A percentile compares a stretch with the other conserved stretches of the same genome.
Evolutionary conservation across 2,888 invertebrate species (phyloP).

Genomic region (Allolobophora icterica): DNA sequence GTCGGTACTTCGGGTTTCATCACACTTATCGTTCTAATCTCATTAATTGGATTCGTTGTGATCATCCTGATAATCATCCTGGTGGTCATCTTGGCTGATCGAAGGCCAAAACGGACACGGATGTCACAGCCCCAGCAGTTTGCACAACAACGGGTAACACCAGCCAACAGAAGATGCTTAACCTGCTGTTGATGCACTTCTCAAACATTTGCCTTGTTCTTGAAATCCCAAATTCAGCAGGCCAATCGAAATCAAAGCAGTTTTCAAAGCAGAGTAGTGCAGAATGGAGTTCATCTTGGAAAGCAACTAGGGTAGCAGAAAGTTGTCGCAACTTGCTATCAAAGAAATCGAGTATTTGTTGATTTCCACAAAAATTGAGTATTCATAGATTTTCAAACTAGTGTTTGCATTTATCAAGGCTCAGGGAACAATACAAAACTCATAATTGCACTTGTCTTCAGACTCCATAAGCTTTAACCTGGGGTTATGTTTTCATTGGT

Average conservation of each 20-base stretch:
- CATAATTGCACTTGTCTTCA: neutral
- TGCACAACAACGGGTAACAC: constrained; percentile 18
- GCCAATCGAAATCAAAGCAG: constrained; percentile 3
- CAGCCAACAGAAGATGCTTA: neutral
- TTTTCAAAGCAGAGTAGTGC: neutral
- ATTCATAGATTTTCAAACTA: too few species aligned
- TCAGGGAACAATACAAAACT: neutral
- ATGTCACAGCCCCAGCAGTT: neutral
- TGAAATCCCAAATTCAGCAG: neutral
- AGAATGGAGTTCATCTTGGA: neutral
- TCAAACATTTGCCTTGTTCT: neutral
- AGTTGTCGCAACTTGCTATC: neutral
- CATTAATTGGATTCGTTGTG: neutral
- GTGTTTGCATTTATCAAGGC: neutral
- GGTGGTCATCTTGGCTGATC: neutral
- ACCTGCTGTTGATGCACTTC: neutral
- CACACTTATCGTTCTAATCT: neutral
- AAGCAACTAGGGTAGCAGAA: neutral
- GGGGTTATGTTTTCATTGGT: neutral
- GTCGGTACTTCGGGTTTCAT: neutral
- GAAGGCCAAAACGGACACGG: neutral
- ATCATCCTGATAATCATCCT: neutral
- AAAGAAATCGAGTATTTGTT: neutral
- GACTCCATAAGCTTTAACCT: constrained; percentile 1
- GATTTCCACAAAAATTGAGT: neutral